A percentile compares a stretch with the other conserved stretches of the same genome.
phyloP scores from a whole-genome alignment of 2,797 vertebrate genomes.

The Manis crassicaudata region DNA sequence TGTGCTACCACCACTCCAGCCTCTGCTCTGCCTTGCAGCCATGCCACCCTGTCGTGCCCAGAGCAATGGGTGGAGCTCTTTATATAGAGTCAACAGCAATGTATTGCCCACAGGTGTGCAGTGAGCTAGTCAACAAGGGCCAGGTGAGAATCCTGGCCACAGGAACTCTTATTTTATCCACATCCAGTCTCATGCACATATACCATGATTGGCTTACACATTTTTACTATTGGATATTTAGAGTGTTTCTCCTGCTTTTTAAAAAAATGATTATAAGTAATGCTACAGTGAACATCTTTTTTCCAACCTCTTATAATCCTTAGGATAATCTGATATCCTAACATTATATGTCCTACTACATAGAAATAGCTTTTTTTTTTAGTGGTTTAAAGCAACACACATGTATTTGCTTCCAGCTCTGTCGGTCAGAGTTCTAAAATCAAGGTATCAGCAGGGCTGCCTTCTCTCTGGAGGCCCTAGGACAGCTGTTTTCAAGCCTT shows the following conservation, averaged over 20 bases:
- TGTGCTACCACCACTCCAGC: too few relatives aligned
- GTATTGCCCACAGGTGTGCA: too few relatives aligned
- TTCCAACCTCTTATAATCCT: not conserved
- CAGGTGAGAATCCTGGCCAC: too few relatives aligned
- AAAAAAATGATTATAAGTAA: not conserved
- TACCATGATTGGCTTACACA: not conserved
- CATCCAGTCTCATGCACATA: not conserved
- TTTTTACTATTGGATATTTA: not conserved
- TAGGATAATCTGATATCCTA: not conserved
- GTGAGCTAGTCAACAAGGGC: too few relatives aligned
- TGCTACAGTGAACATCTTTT: not conserved
- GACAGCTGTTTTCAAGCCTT: not conserved
- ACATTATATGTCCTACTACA: not conserved
- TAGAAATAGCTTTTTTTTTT: not conserved
- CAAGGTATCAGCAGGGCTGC: not conserved
- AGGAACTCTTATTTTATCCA: too few relatives aligned
- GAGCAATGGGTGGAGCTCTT: too few relatives aligned
- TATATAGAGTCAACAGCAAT: too few relatives aligned
- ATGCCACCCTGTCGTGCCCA: too few relatives aligned
- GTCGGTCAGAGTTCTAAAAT: not conserved
- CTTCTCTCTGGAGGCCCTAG: not conserved
- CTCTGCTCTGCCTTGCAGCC: too few relatives aligned
- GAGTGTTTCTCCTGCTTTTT: not conserved
- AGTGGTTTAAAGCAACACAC: not conserved
- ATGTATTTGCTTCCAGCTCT: not conserved